Conservation (phyloP, 1,140 invertebrate species). For the Leptinotarsa defecta region DNA sequence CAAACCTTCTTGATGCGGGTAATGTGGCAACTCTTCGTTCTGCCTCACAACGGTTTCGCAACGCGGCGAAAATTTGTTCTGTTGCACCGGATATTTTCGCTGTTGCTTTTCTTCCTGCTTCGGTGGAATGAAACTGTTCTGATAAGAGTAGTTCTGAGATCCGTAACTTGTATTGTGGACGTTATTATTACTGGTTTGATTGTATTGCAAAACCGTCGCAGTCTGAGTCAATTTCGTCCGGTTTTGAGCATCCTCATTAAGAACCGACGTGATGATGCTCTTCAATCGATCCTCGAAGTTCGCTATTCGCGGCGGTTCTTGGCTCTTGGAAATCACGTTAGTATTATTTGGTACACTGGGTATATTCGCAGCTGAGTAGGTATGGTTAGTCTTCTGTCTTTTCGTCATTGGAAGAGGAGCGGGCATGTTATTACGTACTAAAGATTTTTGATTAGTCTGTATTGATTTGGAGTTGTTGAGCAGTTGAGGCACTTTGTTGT, state of each 20-base stretch:
- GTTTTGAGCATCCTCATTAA: conserved; percentile 78
- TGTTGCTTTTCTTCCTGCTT: conserved; percentile 37
- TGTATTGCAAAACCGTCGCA: conserved; percentile 35
- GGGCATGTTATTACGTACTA: conserved; percentile 50
- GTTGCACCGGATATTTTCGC: conserved; percentile 26
- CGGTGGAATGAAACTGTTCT: conserved; percentile 27
- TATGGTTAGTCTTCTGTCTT: conserved; percentile 42
- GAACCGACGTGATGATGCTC: conserved; percentile 86
- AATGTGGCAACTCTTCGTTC: conserved; percentile 32
- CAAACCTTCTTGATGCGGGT: conserved; percentile 41
- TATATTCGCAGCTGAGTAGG: conserved; percentile 29
- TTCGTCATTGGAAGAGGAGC: conserved; percentile 45
- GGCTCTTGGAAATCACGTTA: conserved; percentile 46
- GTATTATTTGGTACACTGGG: conserved; percentile 19
- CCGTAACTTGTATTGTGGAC: conserved; percentile 24
- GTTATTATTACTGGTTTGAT: background rate
- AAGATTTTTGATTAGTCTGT: conserved; percentile 33
- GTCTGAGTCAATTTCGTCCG: conserved; percentile 39
- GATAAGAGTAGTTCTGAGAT: conserved; percentile 21
- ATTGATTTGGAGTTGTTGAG: conserved; percentile 29
- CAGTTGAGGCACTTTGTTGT: conserved; percentile 40
- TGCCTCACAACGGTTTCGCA: conserved; percentile 41
- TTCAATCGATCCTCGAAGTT: conserved; percentile 92
- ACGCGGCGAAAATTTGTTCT: conserved; percentile 33
- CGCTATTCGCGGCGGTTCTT: conserved; percentile 80